Base-by-base conservation (phyloP, 2,797 vertebrate genomes). In the Callimico goeldii region DNA sequence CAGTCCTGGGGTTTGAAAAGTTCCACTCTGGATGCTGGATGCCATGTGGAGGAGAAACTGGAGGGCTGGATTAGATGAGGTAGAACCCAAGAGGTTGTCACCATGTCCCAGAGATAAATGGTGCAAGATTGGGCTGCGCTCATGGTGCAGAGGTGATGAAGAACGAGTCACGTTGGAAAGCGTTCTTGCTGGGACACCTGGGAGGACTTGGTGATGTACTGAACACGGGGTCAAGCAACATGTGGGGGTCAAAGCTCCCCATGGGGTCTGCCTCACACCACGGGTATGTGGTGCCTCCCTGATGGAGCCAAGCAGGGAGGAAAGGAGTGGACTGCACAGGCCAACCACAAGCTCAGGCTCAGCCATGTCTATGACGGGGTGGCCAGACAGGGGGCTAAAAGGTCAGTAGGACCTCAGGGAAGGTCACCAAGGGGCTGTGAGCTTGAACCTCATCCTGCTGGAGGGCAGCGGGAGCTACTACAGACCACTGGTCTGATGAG, bases 221-320 rank as follows among this genome's bases (percentile, higher is more conserved):
- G 46, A 72, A 36, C 58, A 52, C 46, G n/a, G 3, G 10, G 24
- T 70, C n/a, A 8, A 52, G 48, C 26, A 19, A 73, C 4, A 20
- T 26, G 17, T n/a, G 4, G 9, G 5, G 7, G 0, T n/a, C 48
- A 24, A 43, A 12, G 55, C 5, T 2, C 30, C 36, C 5, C 73
- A 8, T 1, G 1, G 76, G 15, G 3, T 46, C 30, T 46, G 12
- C 17, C 36, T 39, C 17, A 58, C 33, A 61, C 33, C 36, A 33
- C 5, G 7, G 30, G 28, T 14, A 26, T 5, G 2, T 3, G 20
- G 24, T 14, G 57, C 75, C 75, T 4, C 75, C 17, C 10, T 6
- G 75, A 64, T 14, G 17, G 55, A 48, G 41, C 12, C 17, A 15
- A 9, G 26, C 26, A 55, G 24, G 1, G 5, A 39, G 67, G 67